A percentile compares a stretch with the other conserved stretches of the same genome.
These are phyloP conservation scores for Aleiodes alternator DNA, from an alignment of 2,888 invertebrate genomes.

Conservation along the genomic window DNA sequence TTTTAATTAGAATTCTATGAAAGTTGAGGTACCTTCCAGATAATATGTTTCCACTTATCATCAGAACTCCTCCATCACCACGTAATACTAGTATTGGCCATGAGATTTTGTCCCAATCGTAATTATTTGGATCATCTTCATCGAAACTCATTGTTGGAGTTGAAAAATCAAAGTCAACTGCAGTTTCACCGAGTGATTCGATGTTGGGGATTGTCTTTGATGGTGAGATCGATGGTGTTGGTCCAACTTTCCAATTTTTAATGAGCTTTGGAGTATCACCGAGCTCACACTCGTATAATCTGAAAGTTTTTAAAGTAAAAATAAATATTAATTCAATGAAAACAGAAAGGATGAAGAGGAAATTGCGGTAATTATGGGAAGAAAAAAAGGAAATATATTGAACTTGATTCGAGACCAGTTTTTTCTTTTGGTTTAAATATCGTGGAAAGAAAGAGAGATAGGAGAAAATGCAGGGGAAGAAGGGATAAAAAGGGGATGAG, in stretches of 20 bases:
- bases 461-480: too few relatives aligned
- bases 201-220: constrained; percentile 71
- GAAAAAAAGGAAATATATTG: too few relatives aligned
- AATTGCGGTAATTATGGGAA: too few relatives aligned
- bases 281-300: constrained; percentile 73
- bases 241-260: constrained; percentile 78
- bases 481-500: too few relatives aligned
- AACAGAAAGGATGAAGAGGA: too few relatives aligned
- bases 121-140: constrained; percentile 51
- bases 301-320: constrained; percentile 42
- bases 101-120: constrained; percentile 74
- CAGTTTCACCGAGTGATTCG: constrained; percentile 86
- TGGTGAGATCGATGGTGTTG: constrained; percentile 68
- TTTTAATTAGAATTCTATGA: constrained; percentile 1
- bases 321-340: constrained; percentile 3
- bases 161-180: constrained; percentile 91
- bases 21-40: constrained; percentile 74
- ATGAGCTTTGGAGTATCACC: constrained; percentile 72
- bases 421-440: too few relatives aligned
- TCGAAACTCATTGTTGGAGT: constrained; percentile 74
- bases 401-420: too few relatives aligned
- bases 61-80: constrained; percentile 90
- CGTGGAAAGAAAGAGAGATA: too few relatives aligned
- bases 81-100: constrained; percentile 89
- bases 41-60: constrained; percentile 73